These are phyloP conservation scores for Rhinogobius similis DNA, from an alignment of 2,113 vertebrate genomes.

Conservation along the genomic window DNA sequence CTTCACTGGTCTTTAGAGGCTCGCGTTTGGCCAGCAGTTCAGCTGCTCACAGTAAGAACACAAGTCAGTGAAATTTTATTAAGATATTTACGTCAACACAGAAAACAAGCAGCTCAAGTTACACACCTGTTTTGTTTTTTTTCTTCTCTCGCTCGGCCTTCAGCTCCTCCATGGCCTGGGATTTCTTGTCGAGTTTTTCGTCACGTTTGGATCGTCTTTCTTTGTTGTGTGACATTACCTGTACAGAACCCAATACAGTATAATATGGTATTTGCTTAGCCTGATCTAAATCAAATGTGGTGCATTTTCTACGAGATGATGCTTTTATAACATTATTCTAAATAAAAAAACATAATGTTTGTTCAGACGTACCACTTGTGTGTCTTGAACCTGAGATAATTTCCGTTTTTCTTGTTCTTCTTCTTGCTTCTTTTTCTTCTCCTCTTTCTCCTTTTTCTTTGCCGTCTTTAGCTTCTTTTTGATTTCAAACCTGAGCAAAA, in stretches of 20 bases:
- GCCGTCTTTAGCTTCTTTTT: conserved; percentile 98
- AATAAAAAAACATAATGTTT: background rate
- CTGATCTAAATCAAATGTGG: background rate
- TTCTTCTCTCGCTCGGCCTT: conserved; percentile 97
- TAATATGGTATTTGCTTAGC: background rate
- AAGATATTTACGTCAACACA: background rate
- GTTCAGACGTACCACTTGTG: conserved; percentile 85
- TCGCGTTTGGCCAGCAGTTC: conserved; percentile 94
- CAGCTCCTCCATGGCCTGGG: conserved; percentile 98
- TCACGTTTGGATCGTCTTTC: conserved; percentile 94
- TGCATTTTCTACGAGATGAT: no score
- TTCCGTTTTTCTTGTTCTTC: conserved; percentile 98
- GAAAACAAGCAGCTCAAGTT: background rate
- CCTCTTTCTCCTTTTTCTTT: conserved; percentile 98
- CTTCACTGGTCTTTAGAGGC: conserved; percentile 96
- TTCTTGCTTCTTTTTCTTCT: conserved; percentile 97
- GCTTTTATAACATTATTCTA: background rate
- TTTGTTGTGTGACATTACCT: conserved; percentile 99
- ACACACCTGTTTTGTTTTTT: conserved; percentile 93
- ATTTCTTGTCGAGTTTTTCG: conserved; percentile 98
- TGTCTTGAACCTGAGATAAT: conserved; percentile 92
- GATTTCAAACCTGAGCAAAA: conserved; percentile 90
- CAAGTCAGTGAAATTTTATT: background rate
- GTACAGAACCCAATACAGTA: background rate
- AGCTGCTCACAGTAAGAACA: conserved; percentile 72